These are phyloP conservation scores for Pangasius larnaudii DNA, from an alignment of 2,797 vertebrate species.

Conservation along the genomic window DNA sequence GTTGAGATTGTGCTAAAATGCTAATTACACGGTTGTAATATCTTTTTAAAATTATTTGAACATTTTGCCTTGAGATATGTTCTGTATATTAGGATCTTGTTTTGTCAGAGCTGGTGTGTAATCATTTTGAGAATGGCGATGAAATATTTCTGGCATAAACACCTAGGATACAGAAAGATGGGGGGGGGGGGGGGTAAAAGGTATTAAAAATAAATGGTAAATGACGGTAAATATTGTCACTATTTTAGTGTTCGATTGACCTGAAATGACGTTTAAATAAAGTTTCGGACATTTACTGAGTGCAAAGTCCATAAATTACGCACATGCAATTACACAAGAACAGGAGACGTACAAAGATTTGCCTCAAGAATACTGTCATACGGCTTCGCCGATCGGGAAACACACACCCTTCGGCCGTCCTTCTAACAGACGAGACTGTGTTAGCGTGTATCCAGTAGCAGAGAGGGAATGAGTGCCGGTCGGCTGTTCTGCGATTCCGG, in stretches of 20 bases:
- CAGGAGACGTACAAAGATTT: background rate
- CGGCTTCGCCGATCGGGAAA: constrained; percentile 4
- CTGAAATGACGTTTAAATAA: background rate
- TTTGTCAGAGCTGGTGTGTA: background rate
- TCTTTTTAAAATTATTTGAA: constrained; percentile 23
- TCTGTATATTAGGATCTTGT: background rate
- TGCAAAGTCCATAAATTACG: background rate
- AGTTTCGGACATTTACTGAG: background rate
- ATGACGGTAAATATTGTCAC: background rate
- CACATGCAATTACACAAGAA: background rate
- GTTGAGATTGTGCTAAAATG: constrained; percentile 21
- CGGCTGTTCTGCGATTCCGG: constrained; percentile 71
- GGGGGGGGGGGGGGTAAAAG: too few species aligned
- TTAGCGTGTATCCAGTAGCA: constrained; percentile 70
- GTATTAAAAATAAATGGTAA: background rate
- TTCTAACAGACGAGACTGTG: constrained; percentile 56
- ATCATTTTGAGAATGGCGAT: background rate
- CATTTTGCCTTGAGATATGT: constrained; percentile 37
- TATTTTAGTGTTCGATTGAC: background rate
- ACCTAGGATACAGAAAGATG: background rate
- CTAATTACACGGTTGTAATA: constrained; percentile 38
- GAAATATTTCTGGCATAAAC: constrained; percentile 10
- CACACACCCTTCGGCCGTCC: constrained; percentile 20
- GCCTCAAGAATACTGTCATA: background rate
- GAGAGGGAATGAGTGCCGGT: constrained; percentile 65